Percentiles rank a stretch among this genome's conserved stretches.
phyloP scores from a whole-genome alignment of 2,113 vertebrate species.

The Trogon melanurus region DNA sequence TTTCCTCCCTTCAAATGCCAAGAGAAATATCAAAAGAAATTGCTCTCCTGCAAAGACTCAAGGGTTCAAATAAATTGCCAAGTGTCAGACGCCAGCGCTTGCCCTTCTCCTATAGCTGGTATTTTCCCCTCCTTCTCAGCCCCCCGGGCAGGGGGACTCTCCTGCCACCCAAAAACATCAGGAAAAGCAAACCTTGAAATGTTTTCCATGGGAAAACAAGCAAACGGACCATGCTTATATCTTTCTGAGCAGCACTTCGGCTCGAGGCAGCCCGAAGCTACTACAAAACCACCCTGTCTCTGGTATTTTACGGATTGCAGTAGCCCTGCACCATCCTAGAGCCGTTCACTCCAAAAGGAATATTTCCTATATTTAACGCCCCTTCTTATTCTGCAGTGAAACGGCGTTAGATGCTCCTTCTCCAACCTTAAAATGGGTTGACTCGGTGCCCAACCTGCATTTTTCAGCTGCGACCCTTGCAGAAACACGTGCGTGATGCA shows the following conservation, averaged over 20 bases:
- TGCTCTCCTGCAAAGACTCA: slow-evolving; percentile 70
- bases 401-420: accelerated
- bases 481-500: not conserved
- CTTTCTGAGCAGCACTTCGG: accelerated
- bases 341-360: not conserved
- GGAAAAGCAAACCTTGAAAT: not conserved
- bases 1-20: slow-evolving; percentile 72
- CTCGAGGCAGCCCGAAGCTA: not conserved
- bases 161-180: not conserved
- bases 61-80: slow-evolving; percentile 68
- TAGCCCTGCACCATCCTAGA: not conserved
- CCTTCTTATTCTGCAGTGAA: not conserved
- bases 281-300: not conserved
- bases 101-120: not conserved
- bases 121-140: not conserved
- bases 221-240: accelerated
- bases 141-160: not conserved
- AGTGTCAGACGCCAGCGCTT: slow-evolving; percentile 11
- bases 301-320: not conserved
- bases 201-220: not conserved
- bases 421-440: not conserved
- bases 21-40: slow-evolving; percentile 77
- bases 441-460: not conserved
- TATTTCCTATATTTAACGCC: not conserved
- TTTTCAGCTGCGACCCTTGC: not conserved